Evolutionary conservation across 35 echinoderm and acorn worm genomes (phyloP).

Genomic region (Ophiothrix spiculata): DNA sequence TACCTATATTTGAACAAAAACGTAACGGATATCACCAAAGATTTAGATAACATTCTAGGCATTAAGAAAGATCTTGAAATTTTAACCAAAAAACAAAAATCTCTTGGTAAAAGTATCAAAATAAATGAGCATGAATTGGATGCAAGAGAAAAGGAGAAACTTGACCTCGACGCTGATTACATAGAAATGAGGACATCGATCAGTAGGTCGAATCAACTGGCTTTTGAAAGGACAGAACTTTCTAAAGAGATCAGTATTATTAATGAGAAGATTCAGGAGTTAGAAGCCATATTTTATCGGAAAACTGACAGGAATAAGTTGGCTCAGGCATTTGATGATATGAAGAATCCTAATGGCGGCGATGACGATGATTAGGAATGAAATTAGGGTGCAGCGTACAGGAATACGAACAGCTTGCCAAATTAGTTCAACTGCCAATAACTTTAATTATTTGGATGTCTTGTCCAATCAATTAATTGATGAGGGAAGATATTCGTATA

Average conservation of each 20-base stretch:
- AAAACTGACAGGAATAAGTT: constrained; percentile 87
- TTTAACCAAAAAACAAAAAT: constrained; percentile 74
- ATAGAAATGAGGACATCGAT: constrained; percentile 63
- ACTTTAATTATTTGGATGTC: not conserved
- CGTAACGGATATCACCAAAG: constrained; percentile 59
- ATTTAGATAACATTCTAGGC: constrained; percentile 68
- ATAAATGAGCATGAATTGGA: constrained; percentile 66
- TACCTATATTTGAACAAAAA: constrained; percentile 71
- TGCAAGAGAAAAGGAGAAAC: constrained; percentile 62
- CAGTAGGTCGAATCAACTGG: constrained; percentile 83
- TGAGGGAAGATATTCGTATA: not conserved
- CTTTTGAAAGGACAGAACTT: constrained; percentile 78
- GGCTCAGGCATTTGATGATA: constrained; percentile 58
- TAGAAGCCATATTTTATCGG: constrained; percentile 80
- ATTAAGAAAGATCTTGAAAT: constrained; percentile 86
- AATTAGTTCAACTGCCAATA: not conserved
- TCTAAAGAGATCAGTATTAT: constrained; percentile 83
- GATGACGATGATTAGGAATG: no score
- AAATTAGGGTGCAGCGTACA: not conserved
- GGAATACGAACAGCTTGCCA: not conserved
- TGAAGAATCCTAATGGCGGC: not conserved
- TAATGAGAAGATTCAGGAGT: constrained; percentile 87
- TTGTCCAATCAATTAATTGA: no score
- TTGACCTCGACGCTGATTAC: constrained; percentile 52
- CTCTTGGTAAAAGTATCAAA: constrained; percentile 74